Conservation (phyloP, 2,797 vertebrate genomes). For the Emydoidea blandingii region DNA sequence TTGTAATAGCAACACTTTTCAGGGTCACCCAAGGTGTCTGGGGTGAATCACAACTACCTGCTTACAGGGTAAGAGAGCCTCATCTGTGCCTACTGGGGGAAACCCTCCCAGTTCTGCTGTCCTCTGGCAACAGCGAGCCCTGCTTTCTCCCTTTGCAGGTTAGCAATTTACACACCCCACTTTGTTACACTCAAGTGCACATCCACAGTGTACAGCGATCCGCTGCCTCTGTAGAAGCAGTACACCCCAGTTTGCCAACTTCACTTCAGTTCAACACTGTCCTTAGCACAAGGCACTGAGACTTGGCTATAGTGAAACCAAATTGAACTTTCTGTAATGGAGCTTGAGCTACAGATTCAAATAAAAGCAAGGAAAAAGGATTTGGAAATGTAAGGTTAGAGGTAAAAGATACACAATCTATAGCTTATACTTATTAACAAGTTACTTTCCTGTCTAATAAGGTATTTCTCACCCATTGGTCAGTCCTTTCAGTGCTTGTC, state of each 20-base stretch:
- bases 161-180: not conserved
- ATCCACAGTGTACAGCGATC: too few species aligned
- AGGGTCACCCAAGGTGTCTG: not conserved
- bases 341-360: not conserved
- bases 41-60: not conserved
- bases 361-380: not conserved
- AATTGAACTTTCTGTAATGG: not conserved
- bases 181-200: not conserved
- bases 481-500: not conserved
- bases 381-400: not conserved
- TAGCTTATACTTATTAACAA: not conserved
- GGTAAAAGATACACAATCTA: not conserved
- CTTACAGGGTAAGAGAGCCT: not conserved
- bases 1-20: not conserved
- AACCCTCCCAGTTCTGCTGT: not conserved
- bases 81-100: not conserved
- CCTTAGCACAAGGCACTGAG: not conserved
- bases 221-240: not conserved
- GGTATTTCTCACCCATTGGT: not conserved
- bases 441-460: not conserved
- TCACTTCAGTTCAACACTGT: not conserved
- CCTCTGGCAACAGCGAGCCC: not conserved
- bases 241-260: not conserved
- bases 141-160: not conserved
- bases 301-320: not conserved